phyloP scores from a whole-genome alignment of 2,113 vertebrate genomes.

The Patagioenas fasciata region DNA sequence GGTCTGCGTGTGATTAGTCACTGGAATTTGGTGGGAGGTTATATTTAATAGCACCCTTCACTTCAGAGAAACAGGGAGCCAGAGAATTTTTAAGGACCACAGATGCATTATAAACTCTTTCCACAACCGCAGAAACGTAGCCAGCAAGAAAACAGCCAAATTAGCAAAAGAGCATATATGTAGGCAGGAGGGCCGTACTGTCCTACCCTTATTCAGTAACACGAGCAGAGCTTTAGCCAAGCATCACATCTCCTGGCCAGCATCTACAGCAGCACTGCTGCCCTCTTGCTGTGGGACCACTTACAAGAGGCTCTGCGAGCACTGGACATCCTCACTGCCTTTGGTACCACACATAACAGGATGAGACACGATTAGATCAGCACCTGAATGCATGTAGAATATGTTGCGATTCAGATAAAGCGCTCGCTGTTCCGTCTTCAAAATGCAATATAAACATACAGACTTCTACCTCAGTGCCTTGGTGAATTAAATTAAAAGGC shows the following conservation, averaged over 20 bases:
- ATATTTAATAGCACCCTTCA: slow-evolving; percentile 1
- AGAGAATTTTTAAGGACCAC: background rate
- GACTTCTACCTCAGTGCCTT: background rate
- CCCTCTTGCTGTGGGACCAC: background rate
- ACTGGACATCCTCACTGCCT: background rate
- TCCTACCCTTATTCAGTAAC: background rate
- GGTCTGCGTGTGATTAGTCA: background rate
- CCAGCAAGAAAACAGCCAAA: background rate
- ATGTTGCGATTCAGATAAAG: rapidly evolving
- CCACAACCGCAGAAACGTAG: background rate
- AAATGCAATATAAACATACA: background rate
- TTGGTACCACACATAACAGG: background rate
- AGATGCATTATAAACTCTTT: background rate
- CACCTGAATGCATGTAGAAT: background rate
- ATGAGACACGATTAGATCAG: background rate
- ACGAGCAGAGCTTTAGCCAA: background rate
- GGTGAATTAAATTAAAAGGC: background rate
- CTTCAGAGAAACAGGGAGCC: background rate
- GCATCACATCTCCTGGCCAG: background rate
- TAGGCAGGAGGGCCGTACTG: background rate
- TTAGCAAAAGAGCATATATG: background rate
- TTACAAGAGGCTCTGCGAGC: background rate
- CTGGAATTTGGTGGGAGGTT: slow-evolving; percentile 8
- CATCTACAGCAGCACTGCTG: background rate
- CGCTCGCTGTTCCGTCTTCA: background rate